A percentile compares a stretch with the other conserved stretches of the same genome.
Evolutionary conservation across 2,113 vertebrate genomes (phyloP).

Genomic region (Vidua chalybeata): DNA sequence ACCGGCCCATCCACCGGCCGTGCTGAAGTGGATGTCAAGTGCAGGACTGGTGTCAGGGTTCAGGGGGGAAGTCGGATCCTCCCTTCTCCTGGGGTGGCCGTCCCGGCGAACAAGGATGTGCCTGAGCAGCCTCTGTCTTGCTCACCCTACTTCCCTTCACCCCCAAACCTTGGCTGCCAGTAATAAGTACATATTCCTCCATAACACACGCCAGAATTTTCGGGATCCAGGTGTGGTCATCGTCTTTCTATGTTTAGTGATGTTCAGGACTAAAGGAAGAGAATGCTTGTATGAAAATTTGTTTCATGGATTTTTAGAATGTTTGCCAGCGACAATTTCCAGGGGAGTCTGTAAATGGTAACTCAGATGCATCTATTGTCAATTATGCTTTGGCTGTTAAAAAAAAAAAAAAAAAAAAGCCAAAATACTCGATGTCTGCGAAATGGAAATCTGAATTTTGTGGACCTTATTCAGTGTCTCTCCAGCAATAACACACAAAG

Average conservation of each 20-base stretch:
- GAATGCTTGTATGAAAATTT: not conserved
- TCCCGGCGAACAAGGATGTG: not conserved
- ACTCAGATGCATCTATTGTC: not conserved
- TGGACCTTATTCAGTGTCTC: not conserved
- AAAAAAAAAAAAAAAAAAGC: not conserved
- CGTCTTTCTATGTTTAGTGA: not conserved
- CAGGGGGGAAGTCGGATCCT: no score
- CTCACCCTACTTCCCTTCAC: not conserved
- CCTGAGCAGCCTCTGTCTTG: not conserved
- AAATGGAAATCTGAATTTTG: not conserved
- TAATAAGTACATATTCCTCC: rapidly evolving
- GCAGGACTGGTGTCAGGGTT: not conserved
- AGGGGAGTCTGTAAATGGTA: not conserved
- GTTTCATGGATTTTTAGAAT: not conserved
- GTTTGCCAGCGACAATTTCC: not conserved
- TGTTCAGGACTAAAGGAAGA: not conserved
- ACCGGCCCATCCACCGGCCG: no score
- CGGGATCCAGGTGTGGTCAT: not conserved
- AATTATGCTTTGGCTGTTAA: rapidly evolving
- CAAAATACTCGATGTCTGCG: not conserved
- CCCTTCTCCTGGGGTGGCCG: not conserved
- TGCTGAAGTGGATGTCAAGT: not conserved
- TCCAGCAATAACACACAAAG: not conserved
- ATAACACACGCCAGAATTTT: rapidly evolving
- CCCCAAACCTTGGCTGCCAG: not conserved